Evolutionary conservation across 2,888 invertebrate species (phyloP).

Genomic region (Plebejus argus): DNA sequence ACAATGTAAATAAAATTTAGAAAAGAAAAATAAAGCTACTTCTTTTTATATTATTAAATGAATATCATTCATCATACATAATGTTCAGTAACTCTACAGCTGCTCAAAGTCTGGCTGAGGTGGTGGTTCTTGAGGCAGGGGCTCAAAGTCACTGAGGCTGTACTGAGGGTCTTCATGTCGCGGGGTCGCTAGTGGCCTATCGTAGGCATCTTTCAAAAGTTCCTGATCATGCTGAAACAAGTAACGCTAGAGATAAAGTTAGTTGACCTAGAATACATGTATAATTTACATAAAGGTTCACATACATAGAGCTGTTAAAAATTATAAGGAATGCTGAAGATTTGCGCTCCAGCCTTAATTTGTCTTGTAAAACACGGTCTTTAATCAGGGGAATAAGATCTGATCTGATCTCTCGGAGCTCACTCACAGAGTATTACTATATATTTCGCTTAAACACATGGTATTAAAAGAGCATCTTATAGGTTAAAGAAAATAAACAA

Average conservation of each 20-base stretch:
- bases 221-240: slow-evolving; percentile 67
- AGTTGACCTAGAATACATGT: neutral
- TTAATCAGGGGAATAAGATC: no score
- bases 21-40: slow-evolving; percentile 13
- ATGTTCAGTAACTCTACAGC: slow-evolving; percentile 48
- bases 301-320: no score
- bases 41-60: slow-evolving; percentile 6
- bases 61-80: slow-evolving; percentile 5
- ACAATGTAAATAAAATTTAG: neutral
- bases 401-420: no score
- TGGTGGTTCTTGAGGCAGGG: slow-evolving; percentile 73
- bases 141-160: slow-evolving; percentile 75
- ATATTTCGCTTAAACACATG: no score
- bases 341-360: no score
- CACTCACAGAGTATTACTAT: no score
- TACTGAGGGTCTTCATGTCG: slow-evolving; percentile 73
- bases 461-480: no score
- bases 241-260: neutral
- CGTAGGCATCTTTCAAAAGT: slow-evolving; percentile 71
- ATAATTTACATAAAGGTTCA: no score
- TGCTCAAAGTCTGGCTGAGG: slow-evolving; percentile 78
- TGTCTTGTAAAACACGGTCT: no score
- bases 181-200: slow-evolving; percentile 74
- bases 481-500: no score
- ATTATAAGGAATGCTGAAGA: no score